A percentile compares a stretch with the other conserved stretches of the same genome.
These are phyloP conservation scores for Crypturellus tataupa DNA, from an alignment of 2,797 vertebrate genomes.

Conservation along the genomic window DNA sequence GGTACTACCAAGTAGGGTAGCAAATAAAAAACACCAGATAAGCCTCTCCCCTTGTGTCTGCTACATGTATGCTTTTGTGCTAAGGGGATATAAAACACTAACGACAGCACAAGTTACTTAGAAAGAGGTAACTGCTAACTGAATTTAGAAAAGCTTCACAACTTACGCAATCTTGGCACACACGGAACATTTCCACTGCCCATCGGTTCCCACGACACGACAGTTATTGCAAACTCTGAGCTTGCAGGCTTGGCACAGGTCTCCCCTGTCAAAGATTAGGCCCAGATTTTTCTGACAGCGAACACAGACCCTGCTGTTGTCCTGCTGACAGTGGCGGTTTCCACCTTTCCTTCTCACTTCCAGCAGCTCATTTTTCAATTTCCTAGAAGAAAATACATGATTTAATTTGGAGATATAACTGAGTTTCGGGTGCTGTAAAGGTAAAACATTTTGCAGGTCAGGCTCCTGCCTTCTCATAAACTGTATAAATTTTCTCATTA, in stretches of 20 bases:
- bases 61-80: background rate
- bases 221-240: conserved; percentile 89
- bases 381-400: conserved; percentile 77
- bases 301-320: conserved; percentile 86
- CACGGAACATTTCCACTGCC: conserved; percentile 89
- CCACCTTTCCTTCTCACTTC: conserved; percentile 89
- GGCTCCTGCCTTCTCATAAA: background rate
- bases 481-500: background rate
- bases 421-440: background rate
- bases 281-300: conserved; percentile 91
- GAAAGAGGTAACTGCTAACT: accelerated
- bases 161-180: conserved; percentile 96
- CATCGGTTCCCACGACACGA: conserved; percentile 72
- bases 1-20: background rate
- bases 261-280: conserved; percentile 91
- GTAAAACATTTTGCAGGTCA: background rate
- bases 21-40: background rate
- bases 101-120: background rate
- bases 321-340: conserved; percentile 77
- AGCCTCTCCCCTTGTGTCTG: background rate
- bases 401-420: background rate
- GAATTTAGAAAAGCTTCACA: background rate
- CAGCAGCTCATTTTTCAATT: conserved; percentile 94
- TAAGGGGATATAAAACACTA: background rate
- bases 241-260: conserved; percentile 86